Percentiles rank a stretch among this genome's conserved stretches.
Conservation (phyloP, 2,888 invertebrate species). For the Itoplectis maculator region DNA sequence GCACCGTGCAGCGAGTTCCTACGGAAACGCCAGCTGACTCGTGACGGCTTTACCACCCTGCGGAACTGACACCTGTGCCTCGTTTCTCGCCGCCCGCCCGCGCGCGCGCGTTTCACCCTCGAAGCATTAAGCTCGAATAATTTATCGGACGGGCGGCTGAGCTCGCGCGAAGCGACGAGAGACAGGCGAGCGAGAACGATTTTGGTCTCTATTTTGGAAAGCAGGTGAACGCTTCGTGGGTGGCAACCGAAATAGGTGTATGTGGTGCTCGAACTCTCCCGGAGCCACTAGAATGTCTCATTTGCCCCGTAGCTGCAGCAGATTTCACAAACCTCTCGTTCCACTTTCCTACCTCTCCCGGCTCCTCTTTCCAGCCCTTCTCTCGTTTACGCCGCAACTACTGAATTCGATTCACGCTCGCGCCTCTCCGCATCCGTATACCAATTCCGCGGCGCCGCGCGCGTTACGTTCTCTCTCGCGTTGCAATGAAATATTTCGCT, state of each 20-base stretch:
- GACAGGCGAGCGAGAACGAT: constrained; percentile 37
- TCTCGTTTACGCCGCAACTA: constrained; percentile 36
- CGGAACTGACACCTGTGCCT: neutral
- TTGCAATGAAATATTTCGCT: constrained; percentile 44
- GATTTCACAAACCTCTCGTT: constrained; percentile 37
- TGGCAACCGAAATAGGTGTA: constrained; percentile 31
- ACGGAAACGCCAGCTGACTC: constrained; percentile 61
- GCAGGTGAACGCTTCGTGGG: constrained; percentile 29
- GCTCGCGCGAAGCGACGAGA: constrained; percentile 27
- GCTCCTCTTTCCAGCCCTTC: constrained; percentile 25
- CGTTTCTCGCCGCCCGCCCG: constrained; percentile 3
- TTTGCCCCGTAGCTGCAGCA: constrained; percentile 15
- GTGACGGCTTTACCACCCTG: constrained; percentile 28
- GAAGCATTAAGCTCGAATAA: constrained; percentile 54
- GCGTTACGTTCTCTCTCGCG: neutral
- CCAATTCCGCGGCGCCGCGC: constrained; percentile 28
- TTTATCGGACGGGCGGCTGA: constrained; percentile 14
- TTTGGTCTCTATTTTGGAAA: constrained; percentile 52
- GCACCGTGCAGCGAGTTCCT: constrained; percentile 31
- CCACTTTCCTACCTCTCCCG: constrained; percentile 16
- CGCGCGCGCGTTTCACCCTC: constrained; percentile 2
- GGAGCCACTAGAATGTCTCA: constrained; percentile 10
- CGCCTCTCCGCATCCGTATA: constrained; percentile 17
- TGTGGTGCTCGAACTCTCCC: neutral
- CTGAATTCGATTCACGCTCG: constrained; percentile 40